A percentile compares a stretch with the other conserved stretches of the same genome.
Conservation (phyloP, 2,888 invertebrate species). For the Caenorhabditis panamensis region DNA sequence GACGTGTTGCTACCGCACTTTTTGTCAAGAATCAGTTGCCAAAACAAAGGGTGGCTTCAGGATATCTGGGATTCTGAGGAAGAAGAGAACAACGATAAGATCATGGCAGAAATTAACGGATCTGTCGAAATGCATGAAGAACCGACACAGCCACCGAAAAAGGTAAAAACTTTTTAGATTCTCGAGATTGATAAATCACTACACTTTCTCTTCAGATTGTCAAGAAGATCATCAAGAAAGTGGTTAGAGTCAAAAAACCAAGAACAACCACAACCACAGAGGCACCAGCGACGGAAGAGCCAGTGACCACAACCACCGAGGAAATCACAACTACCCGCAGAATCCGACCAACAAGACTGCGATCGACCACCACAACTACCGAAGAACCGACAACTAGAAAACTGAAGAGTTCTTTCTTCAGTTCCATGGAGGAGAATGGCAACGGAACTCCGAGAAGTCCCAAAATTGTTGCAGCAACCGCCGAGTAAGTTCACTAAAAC, state of each 20-base stretch:
- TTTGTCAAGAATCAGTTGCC: neutral
- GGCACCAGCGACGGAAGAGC: slow-evolving; percentile 19
- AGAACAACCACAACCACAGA: slow-evolving; percentile 31
- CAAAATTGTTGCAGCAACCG: slow-evolving; percentile 15
- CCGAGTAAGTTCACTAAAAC: slow-evolving; percentile 25
- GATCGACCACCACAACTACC: slow-evolving; percentile 11
- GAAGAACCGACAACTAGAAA: slow-evolving; percentile 41
- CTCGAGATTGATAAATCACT: neutral
- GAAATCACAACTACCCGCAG: slow-evolving; percentile 10
- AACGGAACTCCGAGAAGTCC: neutral
- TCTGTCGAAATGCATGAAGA: slow-evolving; percentile 57
- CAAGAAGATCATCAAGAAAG: slow-evolving; percentile 63
- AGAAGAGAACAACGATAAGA: slow-evolving; percentile 57
- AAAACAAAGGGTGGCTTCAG: slow-evolving; percentile 40
- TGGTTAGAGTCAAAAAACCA: slow-evolving; percentile 50
- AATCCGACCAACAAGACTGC: neutral
- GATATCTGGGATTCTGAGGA: slow-evolving; percentile 64
- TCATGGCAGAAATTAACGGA: slow-evolving; percentile 58
- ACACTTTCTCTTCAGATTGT: slow-evolving; percentile 42
- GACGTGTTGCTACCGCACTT: slow-evolving; percentile 21
- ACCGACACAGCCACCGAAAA: slow-evolving; percentile 53
- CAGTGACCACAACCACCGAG: slow-evolving; percentile 11
- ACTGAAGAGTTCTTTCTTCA: slow-evolving; percentile 45
- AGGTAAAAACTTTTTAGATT: slow-evolving; percentile 36
- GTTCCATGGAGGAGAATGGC: slow-evolving; percentile 36